Percentiles rank a stretch among this genome's conserved stretches.
Conservation (phyloP, 2,888 invertebrate genomes). For the Lacanobia oleracea region DNA sequence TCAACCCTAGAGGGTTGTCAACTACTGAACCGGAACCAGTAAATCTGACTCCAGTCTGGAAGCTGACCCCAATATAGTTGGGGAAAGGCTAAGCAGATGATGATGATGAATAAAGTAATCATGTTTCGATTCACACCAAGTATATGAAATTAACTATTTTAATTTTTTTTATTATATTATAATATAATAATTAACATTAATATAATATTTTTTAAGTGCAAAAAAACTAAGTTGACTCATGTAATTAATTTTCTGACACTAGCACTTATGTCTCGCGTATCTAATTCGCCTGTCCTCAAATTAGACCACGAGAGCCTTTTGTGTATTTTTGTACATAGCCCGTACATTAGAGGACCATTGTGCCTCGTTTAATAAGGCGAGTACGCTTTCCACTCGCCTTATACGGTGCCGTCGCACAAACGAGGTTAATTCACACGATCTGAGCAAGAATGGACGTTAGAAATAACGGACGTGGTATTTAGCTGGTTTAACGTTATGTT, state of each 20-base stretch:
- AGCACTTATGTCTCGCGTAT: constrained; percentile 47
- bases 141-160: too few species aligned
- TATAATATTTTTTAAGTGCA: too few species aligned
- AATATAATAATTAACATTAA: too few species aligned
- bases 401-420: constrained; percentile 75
- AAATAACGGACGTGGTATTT: constrained; percentile 66
- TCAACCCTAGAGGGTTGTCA: too few species aligned
- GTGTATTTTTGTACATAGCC: constrained; percentile 65
- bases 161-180: too few species aligned
- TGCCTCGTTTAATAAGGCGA: constrained; percentile 78
- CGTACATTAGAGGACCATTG: constrained; percentile 74
- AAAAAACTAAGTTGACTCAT: not conserved
- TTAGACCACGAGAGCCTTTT: constrained; percentile 63
- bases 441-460: constrained; percentile 59
- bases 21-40: too few species aligned
- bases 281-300: constrained; percentile 60
- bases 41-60: too few species aligned
- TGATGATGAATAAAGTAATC: not conserved
- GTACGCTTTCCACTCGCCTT: constrained; percentile 77
- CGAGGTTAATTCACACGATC: constrained; percentile 80
- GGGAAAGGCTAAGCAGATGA: too few species aligned
- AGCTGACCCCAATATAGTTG: too few species aligned
- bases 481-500: constrained; percentile 58
- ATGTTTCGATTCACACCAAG: not conserved
- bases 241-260: constrained; percentile 20